Evolutionary conservation across 2,888 invertebrate genomes (phyloP).

Genomic region (Anthrax anthrax): DNA sequence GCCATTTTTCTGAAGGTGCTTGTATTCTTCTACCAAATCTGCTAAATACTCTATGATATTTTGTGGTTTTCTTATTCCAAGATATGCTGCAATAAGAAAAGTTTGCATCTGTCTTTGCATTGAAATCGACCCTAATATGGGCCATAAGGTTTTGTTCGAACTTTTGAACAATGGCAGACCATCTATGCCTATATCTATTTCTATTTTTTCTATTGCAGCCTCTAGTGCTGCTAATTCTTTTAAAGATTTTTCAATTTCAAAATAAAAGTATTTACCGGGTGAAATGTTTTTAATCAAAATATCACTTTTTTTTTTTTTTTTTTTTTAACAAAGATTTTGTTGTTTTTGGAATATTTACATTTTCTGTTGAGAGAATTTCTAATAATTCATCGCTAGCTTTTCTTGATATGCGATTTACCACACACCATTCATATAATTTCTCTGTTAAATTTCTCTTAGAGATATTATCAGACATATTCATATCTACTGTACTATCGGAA

Average conservation of each 20-base stretch:
- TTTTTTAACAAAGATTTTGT: not conserved
- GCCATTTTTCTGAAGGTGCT: not conserved
- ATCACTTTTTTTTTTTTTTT: not conserved
- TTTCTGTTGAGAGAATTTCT: not conserved
- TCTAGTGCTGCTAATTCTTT: not conserved
- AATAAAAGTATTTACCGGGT: not conserved
- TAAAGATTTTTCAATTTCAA: not conserved
- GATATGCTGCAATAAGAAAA: not conserved
- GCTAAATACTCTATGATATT: conserved; percentile 1
- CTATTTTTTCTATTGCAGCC: not conserved
- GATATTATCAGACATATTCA: too few relatives aligned
- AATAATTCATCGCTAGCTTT: not conserved
- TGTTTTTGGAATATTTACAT: not conserved
- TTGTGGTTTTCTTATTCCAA: not conserved
- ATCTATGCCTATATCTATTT: conserved; percentile 1
- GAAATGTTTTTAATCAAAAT: not conserved
- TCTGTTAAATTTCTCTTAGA: too few relatives aligned
- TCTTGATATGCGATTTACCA: not conserved
- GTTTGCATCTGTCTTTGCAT: not conserved
- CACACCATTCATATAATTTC: not conserved
- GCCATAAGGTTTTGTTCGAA: conserved; percentile 3
- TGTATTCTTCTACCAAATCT: conserved; percentile 2
- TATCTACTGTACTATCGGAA: too few relatives aligned
- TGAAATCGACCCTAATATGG: conserved; percentile 4
- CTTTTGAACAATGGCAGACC: conserved; percentile 2